phyloP scores from a whole-genome alignment of 2,797 vertebrate genomes.

The Dendrocincla tyrannina region DNA sequence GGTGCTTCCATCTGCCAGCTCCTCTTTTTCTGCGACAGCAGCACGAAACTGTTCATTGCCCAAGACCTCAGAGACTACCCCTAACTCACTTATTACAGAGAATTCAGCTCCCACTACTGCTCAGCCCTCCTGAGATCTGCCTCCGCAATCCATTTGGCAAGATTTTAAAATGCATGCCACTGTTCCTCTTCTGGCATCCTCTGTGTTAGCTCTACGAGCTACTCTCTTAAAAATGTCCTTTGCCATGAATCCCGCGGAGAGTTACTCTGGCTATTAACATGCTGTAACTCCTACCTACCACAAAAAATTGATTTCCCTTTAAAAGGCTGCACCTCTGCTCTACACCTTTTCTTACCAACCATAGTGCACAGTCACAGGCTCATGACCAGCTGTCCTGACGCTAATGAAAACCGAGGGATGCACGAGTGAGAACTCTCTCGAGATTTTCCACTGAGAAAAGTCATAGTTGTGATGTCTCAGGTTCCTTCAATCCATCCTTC shows the following conservation, averaged over 20 bases:
- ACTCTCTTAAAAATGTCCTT: background rate
- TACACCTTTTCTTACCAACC: background rate
- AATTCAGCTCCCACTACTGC: background rate
- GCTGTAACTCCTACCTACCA: background rate
- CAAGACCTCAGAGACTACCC: background rate
- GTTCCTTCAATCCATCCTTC: background rate
- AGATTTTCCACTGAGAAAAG: background rate
- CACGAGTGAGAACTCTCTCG: background rate
- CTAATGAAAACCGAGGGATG: background rate
- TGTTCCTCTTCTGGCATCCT: background rate
- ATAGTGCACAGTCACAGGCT: background rate
- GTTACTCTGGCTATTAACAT: background rate
- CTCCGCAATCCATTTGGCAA: background rate
- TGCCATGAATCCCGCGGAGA: background rate
- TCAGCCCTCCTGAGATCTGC: background rate
- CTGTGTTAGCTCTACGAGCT: background rate
- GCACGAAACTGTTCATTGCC: background rate
- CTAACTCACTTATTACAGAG: background rate
- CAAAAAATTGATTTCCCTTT: accelerated
- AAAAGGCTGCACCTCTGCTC: background rate
- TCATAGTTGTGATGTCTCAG: background rate
- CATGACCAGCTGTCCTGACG: background rate
- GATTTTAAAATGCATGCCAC: background rate
- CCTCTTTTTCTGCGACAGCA: background rate
- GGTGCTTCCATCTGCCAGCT: background rate